Evolutionary conservation across 1,140 invertebrate species (phyloP), one percentile per base, ranked within the genome.

Genomic region (Drosophila lacertosa): DNA sequence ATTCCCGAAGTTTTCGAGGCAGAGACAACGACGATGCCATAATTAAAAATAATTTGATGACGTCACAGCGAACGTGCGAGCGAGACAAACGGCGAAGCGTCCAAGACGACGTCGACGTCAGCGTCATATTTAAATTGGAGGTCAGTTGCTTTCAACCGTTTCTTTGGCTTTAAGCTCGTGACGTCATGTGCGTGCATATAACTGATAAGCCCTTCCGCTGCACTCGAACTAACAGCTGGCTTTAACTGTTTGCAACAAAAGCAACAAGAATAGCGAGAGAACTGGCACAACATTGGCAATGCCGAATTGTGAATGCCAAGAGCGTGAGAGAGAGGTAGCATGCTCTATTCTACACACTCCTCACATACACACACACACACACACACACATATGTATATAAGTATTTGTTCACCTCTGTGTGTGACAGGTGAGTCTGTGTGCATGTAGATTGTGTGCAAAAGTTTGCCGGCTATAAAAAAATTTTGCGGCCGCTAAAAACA

Each of bases 11-110:
- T 11, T 22, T 18, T n/a, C 16, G 6, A 42, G 33, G 37, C 48
- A 26, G 24, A 53, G 40, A 26, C 44, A 44, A 58, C 18, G 37
- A 9, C 51, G 45, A 73, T 59, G 76, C 62, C 55, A 84, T 77
- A 55, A 74, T 77, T 84, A 84, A 57, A 86, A 86, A 80, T 84
- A 84, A 74, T 73, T 70, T 42, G 68, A 66, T 84, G 80, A 84
- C 80, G 80, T 84, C 81, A 84, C 73, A 18, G 5, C 13, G 13
- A 13, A 16, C 11, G 45, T 62, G 64, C 22, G 47, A 45, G 50
- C 50, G 47, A 37, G 39, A 37, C 9, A 50, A 35, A 9, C 42
- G 16, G 18, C 39, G 16, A 32, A 39, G 22, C 57, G 9, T 42
- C 3, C 44, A 42, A 22, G 20, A 9, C 60, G n/a, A 3, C 40